Conservation (phyloP, 2,113 vertebrate species). For the Agapornis roseicollis region DNA sequence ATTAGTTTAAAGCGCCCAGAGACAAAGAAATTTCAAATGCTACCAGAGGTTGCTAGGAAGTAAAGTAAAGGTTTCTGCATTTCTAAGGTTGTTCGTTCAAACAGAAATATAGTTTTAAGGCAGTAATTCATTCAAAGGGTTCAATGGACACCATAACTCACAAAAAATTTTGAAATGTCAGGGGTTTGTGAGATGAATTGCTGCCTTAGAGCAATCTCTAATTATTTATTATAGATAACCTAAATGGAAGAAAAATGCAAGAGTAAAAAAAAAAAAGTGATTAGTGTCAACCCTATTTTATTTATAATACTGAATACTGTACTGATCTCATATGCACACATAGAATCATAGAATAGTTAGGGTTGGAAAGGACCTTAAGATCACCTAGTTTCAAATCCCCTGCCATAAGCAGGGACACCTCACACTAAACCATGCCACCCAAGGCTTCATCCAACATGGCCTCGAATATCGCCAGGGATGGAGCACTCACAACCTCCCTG, state of each 20-base stretch:
- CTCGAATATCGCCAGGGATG: no score
- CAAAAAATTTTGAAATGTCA: conserved; percentile 35
- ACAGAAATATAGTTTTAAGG: background rate
- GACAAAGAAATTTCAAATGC: background rate
- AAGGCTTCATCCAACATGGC: no score
- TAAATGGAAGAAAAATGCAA: background rate
- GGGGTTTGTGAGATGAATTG: conserved; percentile 1
- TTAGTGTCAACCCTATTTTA: background rate
- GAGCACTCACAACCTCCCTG: no score
- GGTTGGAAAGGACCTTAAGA: no score
- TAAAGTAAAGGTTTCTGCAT: conserved; percentile 18
- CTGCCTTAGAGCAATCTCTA: background rate
- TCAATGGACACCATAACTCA: background rate
- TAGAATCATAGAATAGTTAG: no score
- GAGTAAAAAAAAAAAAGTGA: background rate
- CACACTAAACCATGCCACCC: no score
- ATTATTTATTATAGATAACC: conserved; percentile 16
- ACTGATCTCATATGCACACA: background rate
- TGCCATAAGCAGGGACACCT: no score
- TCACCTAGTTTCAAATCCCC: no score
- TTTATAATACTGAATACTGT: background rate
- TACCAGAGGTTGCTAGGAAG: background rate
- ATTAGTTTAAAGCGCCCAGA: background rate
- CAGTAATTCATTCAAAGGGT: conserved; percentile 5
- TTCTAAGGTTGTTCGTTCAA: background rate